Percentiles rank a stretch among this genome's conserved stretches.
Conservation (phyloP, 2,113 vertebrate species). For the pig (Sus scrofa) region DNA sequence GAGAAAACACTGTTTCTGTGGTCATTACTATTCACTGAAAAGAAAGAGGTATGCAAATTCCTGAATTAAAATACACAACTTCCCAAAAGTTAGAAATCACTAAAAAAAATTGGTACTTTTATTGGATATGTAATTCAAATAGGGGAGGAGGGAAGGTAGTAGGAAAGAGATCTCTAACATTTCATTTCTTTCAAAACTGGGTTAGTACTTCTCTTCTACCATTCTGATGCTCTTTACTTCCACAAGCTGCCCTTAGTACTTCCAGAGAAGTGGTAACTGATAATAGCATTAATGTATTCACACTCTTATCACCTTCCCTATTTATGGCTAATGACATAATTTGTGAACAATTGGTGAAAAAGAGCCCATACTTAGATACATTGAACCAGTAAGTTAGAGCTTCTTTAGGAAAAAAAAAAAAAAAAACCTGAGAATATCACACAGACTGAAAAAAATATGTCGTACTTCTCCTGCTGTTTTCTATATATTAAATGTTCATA, state of each 20-base stretch:
- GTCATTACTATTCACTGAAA: neutral
- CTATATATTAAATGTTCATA: neutral
- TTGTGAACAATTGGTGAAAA: neutral
- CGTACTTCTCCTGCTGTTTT: neutral
- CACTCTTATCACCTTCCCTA: neutral
- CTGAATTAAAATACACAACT: neutral
- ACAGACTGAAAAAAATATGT: neutral
- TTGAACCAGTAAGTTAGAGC: neutral
- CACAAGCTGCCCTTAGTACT: neutral
- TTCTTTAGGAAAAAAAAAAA: constrained; percentile 12
- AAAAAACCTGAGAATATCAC: neutral
- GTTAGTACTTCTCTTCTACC: neutral
- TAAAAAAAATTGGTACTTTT: neutral
- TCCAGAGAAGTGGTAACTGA: neutral
- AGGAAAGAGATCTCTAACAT: neutral
- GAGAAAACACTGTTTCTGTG: constrained; percentile 7
- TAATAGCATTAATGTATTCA: neutral
- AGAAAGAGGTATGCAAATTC: neutral
- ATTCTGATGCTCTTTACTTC: neutral
- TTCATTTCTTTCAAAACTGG: constrained; percentile 17
- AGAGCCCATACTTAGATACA: constrained; percentile 4
- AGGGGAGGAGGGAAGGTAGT: neutral
- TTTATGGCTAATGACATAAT: neutral
- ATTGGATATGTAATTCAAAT: neutral
- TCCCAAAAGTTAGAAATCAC: neutral